These are phyloP conservation scores for Platysteira castanea DNA, from an alignment of 2,113 vertebrate species.

Conservation along the genomic window DNA sequence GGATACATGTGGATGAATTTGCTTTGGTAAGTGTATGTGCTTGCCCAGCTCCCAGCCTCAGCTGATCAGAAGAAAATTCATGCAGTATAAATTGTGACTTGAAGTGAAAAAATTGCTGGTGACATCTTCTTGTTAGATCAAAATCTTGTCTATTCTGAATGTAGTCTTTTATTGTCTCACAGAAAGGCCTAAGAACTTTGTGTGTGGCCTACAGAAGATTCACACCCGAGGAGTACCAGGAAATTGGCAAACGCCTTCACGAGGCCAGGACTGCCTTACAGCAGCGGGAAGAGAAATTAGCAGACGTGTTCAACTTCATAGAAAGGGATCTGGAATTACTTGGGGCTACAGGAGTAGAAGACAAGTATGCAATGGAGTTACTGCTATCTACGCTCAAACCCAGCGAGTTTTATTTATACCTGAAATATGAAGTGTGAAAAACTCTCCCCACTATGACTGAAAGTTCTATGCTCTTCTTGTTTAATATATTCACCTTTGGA, in stretches of 20 bases:
- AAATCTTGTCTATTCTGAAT: background rate
- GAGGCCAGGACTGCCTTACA: slow-evolving; percentile 92
- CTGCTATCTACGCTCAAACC: background rate
- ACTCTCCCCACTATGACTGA: background rate
- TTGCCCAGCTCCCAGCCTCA: background rate
- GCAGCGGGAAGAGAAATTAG: slow-evolving; percentile 86
- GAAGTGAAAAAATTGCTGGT: background rate
- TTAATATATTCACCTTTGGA: background rate
- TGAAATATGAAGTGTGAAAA: background rate
- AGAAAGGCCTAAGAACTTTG: slow-evolving; percentile 95
- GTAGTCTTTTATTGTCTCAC: background rate
- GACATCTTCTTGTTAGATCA: background rate
- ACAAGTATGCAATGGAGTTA: slow-evolving; percentile 80
- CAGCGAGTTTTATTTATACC: background rate
- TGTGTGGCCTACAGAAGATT: slow-evolving; percentile 91
- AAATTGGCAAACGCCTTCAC: slow-evolving; percentile 80
- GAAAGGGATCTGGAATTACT: slow-evolving; percentile 91
- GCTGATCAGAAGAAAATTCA: background rate
- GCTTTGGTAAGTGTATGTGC: slow-evolving; percentile 83
- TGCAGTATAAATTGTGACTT: background rate
- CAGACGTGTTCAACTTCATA: slow-evolving; percentile 85
- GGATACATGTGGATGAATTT: slow-evolving; percentile 94
- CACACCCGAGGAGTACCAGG: slow-evolving; percentile 83
- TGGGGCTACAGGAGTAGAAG: slow-evolving; percentile 96
- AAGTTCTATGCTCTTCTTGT: background rate